Conservation (phyloP, 2,888 invertebrate genomes). For the Pelosia muscerda region DNA sequence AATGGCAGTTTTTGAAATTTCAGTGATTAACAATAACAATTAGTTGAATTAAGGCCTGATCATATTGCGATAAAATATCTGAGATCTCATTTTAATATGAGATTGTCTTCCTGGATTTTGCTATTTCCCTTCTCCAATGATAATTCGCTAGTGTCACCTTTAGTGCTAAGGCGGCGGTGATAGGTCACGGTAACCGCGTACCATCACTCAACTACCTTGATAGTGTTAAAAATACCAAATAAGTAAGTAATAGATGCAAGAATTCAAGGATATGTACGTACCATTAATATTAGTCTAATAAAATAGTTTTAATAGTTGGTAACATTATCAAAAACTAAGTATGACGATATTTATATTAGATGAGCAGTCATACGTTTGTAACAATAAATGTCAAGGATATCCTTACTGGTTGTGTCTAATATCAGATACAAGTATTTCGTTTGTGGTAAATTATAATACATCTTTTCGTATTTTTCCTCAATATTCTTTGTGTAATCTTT, state of each 20-base stretch:
- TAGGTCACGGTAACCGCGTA: background rate
- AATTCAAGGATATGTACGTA: background rate
- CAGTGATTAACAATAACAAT: too few relatives aligned
- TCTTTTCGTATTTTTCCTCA: conserved; percentile 34
- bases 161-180: background rate
- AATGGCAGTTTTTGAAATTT: too few relatives aligned
- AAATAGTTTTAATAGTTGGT: conserved; percentile 2
- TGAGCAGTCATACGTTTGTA: conserved; percentile 42
- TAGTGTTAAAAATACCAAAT: background rate
- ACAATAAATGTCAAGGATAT: conserved; percentile 55
- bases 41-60: too few relatives aligned
- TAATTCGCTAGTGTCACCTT: background rate
- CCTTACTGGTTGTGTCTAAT: conserved; percentile 47
- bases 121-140: background rate
- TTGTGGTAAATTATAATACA: conserved; percentile 28
- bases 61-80: too few relatives aligned
- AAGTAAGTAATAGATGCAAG: conserved; percentile 2
- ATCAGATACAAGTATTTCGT: conserved; percentile 20
- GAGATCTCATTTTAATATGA: too few relatives aligned
- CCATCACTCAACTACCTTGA: background rate
- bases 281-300: background rate
- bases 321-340: conserved; percentile 18
- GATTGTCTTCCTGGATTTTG: too few relatives aligned
- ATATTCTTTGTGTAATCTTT: conserved; percentile 17
- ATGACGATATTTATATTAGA: conserved; percentile 30